Evolutionary conservation across 2,888 invertebrate species (phyloP), one percentile per base, ranked within the genome.

Genomic region (Melieria crassipennis): DNA sequence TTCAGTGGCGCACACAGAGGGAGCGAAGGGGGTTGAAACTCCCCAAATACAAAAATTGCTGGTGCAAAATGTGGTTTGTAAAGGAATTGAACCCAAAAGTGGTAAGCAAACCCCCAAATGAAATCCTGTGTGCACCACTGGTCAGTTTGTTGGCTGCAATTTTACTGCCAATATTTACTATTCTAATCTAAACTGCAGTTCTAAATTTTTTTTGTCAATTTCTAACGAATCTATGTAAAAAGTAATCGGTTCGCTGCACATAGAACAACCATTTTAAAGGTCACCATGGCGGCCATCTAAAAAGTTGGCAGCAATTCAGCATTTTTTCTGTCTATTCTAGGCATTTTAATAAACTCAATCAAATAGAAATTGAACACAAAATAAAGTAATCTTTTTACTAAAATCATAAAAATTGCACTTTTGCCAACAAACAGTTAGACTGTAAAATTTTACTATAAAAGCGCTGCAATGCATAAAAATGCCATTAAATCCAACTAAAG

Each of bases 181-280:
- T 2, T 30, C 2, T 30, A 30, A 30, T 30, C 30, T 30, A 30
- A 30, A 30, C 3, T 30, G 30, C 30, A 30, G 30, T 2, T 30
- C 30, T 30, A 30, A 30, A 30, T 30, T 30, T 30, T 16, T 30
- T 2, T 30, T 30, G 30, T 30, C 30, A 30, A 30, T 30, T 30
- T 30, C 1, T 30, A 30, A 30, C 2, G 30, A 1, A 30, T 1
- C 3, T 30, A 11, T 45, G 5, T 4, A 63, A 63, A 48, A 55
- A 62, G 70, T 71, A 71, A 71, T 66, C 70, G 70, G 65, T 62
- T 62, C 62, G 45, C 52, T 46, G 16, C 58, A 46, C 47, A 13
- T 58, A 62, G 10, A 30, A 7, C 4, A 16, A 11, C 42, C n/a
- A 62, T 43, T 50, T 55, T 61, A 30, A 48, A 60, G 71, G 66